Conservation (phyloP, 2,888 invertebrate genomes). For the Clostera curtula region DNA sequence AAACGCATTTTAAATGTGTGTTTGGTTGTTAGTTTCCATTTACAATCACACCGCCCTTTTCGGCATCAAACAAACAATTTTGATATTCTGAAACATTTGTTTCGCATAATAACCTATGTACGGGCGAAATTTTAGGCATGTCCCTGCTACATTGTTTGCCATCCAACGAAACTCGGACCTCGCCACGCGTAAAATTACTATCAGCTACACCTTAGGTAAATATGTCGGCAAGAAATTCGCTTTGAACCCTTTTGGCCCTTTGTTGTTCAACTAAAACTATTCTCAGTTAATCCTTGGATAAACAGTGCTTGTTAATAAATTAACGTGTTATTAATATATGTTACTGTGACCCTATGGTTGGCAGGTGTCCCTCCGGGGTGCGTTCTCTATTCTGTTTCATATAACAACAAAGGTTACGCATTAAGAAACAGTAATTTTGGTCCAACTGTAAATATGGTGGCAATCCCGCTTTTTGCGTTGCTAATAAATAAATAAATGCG, state of each 20-base stretch:
- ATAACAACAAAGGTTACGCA: conserved; percentile 56
- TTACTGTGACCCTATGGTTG: conserved; percentile 61
- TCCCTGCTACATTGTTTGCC: conserved; percentile 43
- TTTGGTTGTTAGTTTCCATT: conserved; percentile 36
- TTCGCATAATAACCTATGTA: conserved; percentile 30
- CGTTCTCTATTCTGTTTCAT: conserved; percentile 47
- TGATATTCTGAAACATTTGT: conserved; percentile 42
- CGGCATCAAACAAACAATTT: conserved; percentile 50
- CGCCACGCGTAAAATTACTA: conserved; percentile 71
- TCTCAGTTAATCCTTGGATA: conserved; percentile 73
- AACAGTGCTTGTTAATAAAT: conserved; percentile 74
- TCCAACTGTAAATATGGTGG: conserved; percentile 65
- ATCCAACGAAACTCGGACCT: conserved; percentile 58
- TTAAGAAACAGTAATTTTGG: conserved; percentile 60
- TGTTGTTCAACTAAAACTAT: conserved; percentile 75
- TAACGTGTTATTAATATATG: conserved; percentile 74
- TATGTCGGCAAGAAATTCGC: conserved; percentile 74
- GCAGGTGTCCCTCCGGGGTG: conserved; percentile 64
- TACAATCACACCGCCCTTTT: conserved; percentile 33
- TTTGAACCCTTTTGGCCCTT: conserved; percentile 72
- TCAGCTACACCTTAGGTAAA: conserved; percentile 73
- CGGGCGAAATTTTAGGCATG: conserved; percentile 48
- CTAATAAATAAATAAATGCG: conserved; percentile 54
- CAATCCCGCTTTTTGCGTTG: conserved; percentile 56
- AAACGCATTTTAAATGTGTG: conserved; percentile 23